Conservation (phyloP, 2,113 vertebrate species). For the Speoplatyrhinus poulsoni region DNA sequence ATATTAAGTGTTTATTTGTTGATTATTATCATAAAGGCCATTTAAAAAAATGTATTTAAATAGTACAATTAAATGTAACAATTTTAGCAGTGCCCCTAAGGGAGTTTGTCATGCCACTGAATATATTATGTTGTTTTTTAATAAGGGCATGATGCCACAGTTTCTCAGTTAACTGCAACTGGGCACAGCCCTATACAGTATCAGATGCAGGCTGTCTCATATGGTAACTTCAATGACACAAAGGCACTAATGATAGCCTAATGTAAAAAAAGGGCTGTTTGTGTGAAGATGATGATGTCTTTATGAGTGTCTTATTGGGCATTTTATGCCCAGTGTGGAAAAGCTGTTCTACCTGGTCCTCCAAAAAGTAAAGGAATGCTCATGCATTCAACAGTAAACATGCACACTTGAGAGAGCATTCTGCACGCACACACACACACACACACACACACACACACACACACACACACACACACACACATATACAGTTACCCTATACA, state of each 20-base stretch:
- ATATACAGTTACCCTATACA: background rate
- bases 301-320: background rate
- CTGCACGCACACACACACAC: background rate
- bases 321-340: too few relatives aligned
- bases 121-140: too few relatives aligned
- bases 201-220: constrained; percentile 22
- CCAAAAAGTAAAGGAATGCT: too few relatives aligned
- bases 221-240: constrained; percentile 5
- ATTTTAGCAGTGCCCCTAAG: too few relatives aligned
- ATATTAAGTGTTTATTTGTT: too few relatives aligned
- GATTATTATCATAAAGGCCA: too few relatives aligned
- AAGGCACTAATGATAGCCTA: constrained; percentile 45
- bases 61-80: too few relatives aligned
- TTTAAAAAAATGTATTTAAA: too few relatives aligned
- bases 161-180: too few relatives aligned
- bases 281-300: background rate
- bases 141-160: too few relatives aligned
- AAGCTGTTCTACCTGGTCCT: too few relatives aligned
- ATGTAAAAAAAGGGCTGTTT: constrained; percentile 39
- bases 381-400: background rate
- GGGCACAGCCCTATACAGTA: constrained; percentile 1
- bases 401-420: background rate
- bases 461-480: background rate
- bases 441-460: constrained; percentile 1
- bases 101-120: too few relatives aligned